phyloP scores from a whole-genome alignment of 2,113 vertebrate species.

The Ploceus nigricollis region DNA sequence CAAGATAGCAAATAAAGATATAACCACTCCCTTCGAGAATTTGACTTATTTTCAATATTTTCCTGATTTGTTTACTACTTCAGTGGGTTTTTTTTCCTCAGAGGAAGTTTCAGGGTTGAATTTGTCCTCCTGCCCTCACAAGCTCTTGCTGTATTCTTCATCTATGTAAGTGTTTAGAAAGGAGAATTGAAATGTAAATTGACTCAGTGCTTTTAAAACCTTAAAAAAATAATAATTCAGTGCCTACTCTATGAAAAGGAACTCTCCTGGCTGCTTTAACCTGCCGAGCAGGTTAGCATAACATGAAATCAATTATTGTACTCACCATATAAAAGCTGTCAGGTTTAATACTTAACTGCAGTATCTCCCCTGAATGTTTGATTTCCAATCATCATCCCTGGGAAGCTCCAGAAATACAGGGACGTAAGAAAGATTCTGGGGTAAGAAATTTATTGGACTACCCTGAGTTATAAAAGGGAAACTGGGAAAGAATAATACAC shows the following conservation, averaged over 20 bases:
- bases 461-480: neutral
- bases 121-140: neutral
- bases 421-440: neutral
- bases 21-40: neutral
- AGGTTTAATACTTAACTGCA: slow-evolving; percentile 10
- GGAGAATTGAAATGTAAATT: slow-evolving; percentile 28
- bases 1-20: neutral
- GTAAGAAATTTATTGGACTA: neutral
- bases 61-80: neutral
- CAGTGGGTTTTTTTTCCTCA: neutral
- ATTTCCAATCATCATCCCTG: neutral
- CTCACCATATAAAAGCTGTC: slow-evolving; percentile 17
- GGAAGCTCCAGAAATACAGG: neutral
- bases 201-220: neutral
- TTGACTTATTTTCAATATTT: neutral
- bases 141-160: neutral
- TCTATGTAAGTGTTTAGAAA: neutral
- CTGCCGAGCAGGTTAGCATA: slow-evolving; percentile 34
- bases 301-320: slow-evolving; percentile 45
- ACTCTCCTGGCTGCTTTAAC: neutral
- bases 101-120: neutral
- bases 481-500: neutral
- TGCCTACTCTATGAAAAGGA: neutral
- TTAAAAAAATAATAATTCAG: neutral
- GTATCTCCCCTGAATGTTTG: slow-evolving; percentile 18